phyloP scores from a whole-genome alignment of 1,140 invertebrate species.

The Drosophila santomea region DNA sequence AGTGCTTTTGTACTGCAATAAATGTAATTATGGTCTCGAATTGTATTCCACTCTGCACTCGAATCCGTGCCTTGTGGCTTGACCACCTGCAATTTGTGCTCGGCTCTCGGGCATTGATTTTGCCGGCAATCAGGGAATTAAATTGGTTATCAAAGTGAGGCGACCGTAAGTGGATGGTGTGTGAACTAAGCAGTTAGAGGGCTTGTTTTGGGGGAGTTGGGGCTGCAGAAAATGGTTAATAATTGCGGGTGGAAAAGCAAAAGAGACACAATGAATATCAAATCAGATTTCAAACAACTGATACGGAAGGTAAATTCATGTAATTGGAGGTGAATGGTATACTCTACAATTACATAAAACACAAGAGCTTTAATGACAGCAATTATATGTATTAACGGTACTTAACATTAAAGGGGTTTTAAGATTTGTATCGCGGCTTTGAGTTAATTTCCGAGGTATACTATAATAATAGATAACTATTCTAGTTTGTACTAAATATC shows the following conservation, averaged over 20 bases:
- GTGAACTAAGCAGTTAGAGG: background rate
- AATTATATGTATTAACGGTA: too few relatives aligned
- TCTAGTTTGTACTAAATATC: too few relatives aligned
- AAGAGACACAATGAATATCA: constrained; percentile 1
- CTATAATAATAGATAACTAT: too few relatives aligned
- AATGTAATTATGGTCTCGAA: constrained; percentile 76
- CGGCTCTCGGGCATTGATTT: constrained; percentile 45
- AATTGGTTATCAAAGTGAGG: constrained; percentile 44
- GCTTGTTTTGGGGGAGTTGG: background rate
- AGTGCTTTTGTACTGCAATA: constrained; percentile 71
- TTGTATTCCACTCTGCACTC: constrained; percentile 54
- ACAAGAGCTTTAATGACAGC: background rate
- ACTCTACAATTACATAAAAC: background rate
- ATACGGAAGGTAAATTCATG: background rate
- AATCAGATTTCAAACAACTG: constrained; percentile 6
- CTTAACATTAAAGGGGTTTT: too few relatives aligned
- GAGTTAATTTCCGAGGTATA: too few relatives aligned
- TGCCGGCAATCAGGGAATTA: constrained; percentile 41
- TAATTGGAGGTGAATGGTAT: background rate
- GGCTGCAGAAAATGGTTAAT: background rate
- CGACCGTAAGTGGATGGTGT: constrained; percentile 9
- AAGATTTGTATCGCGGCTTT: too few relatives aligned
- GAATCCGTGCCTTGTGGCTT: constrained; percentile 23
- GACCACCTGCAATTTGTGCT: constrained; percentile 43
- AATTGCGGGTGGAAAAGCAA: constrained; percentile 1